Evolutionary conservation across 2,797 vertebrate genomes (phyloP), one percentile per base, ranked within the genome.

Genomic region (Halcyon chelicuti): DNA sequence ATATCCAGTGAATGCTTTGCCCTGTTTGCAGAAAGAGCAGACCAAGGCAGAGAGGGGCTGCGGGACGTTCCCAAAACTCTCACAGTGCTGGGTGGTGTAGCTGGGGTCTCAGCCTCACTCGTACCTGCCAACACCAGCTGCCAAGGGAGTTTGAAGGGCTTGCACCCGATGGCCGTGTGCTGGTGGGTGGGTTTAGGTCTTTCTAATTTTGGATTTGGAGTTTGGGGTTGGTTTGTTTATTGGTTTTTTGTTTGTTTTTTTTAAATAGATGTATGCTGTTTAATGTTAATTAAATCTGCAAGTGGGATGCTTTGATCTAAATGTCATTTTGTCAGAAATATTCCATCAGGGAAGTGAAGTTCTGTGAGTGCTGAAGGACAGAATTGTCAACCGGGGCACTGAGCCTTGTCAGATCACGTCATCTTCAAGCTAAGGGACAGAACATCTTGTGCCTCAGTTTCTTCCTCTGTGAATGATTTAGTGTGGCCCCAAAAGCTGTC

Each of bases 1-100:
- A 8, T 37, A 1, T 7, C 1, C 12, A 35, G 20, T 20, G 49
- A 71, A 25, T 23, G 1, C n/a, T 54, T 52, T 1, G 3, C 35
- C 42, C 1, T 18, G 15, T 46, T 85, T 5, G 26, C 33, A 26
- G 29, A 12, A 2, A 73, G 25, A n/a, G 16, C 2, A 16, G 39
- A 46, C 4, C 10, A 63, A 57, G n/a, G 31, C 35, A 40, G 57
- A 57, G 12, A 21, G 40, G 23, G 39, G 28, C 79, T 80, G 67
- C 3, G 1, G 33, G 63, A 23, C 12, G 20, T 33, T 54, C 52
- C 52, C 52, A 31, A 31, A 31, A 31, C 29, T 12, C 52, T 19
- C 22, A 47, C 46, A 23, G 42, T 42, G 46, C 46, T 47, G 46
- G 51, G 28, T 52, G 16, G 29, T 29, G 51, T 25, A 60, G 26